Evolutionary conservation across 2,113 vertebrate species (phyloP).

Genomic region (Mastomys natalensis): DNA sequence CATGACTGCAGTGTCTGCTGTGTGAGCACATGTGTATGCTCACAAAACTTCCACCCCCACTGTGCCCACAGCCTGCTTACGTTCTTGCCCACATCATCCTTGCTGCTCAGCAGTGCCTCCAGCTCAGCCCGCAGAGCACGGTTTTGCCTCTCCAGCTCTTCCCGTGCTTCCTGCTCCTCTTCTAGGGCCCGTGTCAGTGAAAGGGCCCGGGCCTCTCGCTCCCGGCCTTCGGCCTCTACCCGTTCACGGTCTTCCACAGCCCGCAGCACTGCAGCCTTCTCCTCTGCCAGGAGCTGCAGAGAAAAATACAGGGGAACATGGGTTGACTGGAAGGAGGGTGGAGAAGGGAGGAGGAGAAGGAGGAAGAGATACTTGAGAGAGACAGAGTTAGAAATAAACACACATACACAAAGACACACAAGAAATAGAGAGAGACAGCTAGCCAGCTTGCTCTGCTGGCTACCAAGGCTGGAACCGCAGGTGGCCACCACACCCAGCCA

Average conservation of each 20-base stretch:
- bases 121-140: constrained; percentile 92
- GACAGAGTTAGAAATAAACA: background rate
- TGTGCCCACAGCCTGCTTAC: constrained; percentile 81
- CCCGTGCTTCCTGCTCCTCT: constrained; percentile 90
- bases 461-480: no score
- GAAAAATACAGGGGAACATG: background rate
- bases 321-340: constrained; percentile 17
- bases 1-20: accelerated
- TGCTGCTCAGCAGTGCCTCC: constrained; percentile 94
- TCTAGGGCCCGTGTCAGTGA: constrained; percentile 90
- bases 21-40: background rate
- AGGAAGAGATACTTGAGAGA: background rate
- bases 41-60: background rate
- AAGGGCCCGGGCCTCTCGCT: constrained; percentile 92
- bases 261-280: constrained; percentile 91
- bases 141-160: constrained; percentile 93
- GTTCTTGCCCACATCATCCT: constrained; percentile 95
- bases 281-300: constrained; percentile 92
- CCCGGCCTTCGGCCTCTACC: constrained; percentile 92
- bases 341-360: background rate
- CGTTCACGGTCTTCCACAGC: constrained; percentile 92
- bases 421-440: background rate
- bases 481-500: background rate
- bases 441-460: background rate
- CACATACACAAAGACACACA: background rate